Evolutionary conservation across 2,113 vertebrate species (phyloP).

Genomic region (Nipponia nippon): DNA sequence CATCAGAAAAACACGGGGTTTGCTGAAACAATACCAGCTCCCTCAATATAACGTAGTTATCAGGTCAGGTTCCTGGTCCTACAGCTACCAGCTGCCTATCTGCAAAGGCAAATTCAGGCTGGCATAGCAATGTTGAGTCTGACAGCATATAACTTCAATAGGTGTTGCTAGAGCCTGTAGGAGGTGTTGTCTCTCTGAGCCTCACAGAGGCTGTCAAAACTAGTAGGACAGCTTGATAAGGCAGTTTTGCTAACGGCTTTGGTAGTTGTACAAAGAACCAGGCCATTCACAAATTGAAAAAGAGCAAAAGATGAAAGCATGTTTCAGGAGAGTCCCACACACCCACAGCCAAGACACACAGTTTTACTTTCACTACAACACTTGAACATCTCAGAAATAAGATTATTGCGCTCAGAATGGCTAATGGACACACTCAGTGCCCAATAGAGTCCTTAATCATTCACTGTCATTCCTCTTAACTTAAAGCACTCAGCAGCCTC

Average conservation of each 20-base stretch:
- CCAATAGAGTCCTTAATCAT: neutral
- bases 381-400: neutral
- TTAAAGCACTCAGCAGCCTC: neutral
- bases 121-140: conserved; percentile 1
- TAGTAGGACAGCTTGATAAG: neutral
- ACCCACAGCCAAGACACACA: neutral
- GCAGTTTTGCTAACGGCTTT: neutral
- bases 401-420: neutral
- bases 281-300: neutral
- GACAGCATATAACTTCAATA: neutral
- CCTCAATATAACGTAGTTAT: neutral
- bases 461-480: neutral
- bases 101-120: neutral
- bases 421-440: neutral
- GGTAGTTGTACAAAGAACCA: neutral
- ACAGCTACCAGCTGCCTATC: neutral
- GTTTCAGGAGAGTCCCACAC: neutral
- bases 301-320: neutral
- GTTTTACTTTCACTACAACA: neutral
- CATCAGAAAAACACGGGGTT: neutral
- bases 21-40: neutral
- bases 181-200: neutral
- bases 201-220: neutral
- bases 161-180: neutral
- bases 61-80: neutral